Evolutionary conservation across 2,888 invertebrate species (phyloP), one percentile per base, ranked within the genome.

Genomic region (Mythimna lalbum): DNA sequence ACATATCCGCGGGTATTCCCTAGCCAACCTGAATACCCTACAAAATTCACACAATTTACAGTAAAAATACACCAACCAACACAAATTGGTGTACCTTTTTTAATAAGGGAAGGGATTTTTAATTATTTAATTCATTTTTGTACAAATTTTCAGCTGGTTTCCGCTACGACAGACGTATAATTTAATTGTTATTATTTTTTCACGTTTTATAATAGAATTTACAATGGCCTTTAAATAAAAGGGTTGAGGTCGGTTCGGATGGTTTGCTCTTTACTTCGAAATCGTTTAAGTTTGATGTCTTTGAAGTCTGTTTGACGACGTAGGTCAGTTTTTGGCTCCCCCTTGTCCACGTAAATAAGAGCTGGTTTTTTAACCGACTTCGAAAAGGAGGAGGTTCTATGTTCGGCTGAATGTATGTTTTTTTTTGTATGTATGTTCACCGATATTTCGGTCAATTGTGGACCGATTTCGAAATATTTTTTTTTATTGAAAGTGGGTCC

Each of bases 1-100:
- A 94, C 95, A 95, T 94, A 95, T 92, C 89, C 89, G 86, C 85
- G 93, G 93, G 91, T 92, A 92, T 93, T 94, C 94, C 94, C 94
- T 80, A 84, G 93, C 87, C 89, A 87, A 89, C 92, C 91, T 88
- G 90, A 90, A 91, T 93, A 91, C 90, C 86, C 85, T 76, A 83
- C 85, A 83, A 86, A 86, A 83, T 83, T 82, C 83, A 83, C 69
- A 68, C 75, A 84, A 74, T 80, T 80, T 77, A 67, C 77, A 57
- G 69, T 76, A 82, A 83, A 85, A 81, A 81, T 72, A 81, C 70
- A 67, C 70, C 52, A 69, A 62, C 56, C 56, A 76, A 87, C 83
- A 72, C 78, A 83, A 86, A 85, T 84, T 85, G 83, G 81, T 83
- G 76, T 85, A 86, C 86, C 86, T 86, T 89, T 88, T 88, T 87